These are phyloP conservation scores for Dermatemys mawii DNA, from an alignment of 2,113 vertebrate species.

Conservation along the genomic window DNA sequence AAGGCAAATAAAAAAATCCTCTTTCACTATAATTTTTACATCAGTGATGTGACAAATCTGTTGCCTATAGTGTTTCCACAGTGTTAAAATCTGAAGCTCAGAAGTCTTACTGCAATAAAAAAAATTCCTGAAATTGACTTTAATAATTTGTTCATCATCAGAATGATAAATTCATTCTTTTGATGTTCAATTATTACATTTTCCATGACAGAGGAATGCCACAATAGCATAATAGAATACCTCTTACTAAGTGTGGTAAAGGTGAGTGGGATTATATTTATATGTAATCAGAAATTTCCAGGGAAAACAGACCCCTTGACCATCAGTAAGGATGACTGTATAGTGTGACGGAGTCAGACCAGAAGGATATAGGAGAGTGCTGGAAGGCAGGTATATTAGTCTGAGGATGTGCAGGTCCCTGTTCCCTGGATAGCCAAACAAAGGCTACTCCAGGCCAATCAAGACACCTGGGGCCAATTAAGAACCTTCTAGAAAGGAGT, in stretches of 20 bases:
- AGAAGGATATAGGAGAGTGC: no score
- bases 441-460: no score
- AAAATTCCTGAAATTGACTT: not conserved
- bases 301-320: not conserved
- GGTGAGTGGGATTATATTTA: not conserved
- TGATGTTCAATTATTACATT: conserved; percentile 29
- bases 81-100: not conserved
- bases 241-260: not conserved
- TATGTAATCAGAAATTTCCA: not conserved
- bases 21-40: not conserved
- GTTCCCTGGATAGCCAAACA: no score
- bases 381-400: no score
- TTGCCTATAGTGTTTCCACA: not conserved
- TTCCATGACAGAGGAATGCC: not conserved
- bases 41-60: rapidly evolving
- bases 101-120: conserved; percentile 9
- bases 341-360: no score
- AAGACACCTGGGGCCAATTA: no score
- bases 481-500: no score
- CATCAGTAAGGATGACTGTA: not conserved
- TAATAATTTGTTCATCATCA: not conserved
- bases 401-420: no score
- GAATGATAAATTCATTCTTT: conserved; percentile 17
- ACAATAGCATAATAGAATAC: not conserved
- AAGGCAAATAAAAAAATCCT: not conserved